Conservation (phyloP, 2,888 invertebrate species). For the Amphiduros pacificus region DNA sequence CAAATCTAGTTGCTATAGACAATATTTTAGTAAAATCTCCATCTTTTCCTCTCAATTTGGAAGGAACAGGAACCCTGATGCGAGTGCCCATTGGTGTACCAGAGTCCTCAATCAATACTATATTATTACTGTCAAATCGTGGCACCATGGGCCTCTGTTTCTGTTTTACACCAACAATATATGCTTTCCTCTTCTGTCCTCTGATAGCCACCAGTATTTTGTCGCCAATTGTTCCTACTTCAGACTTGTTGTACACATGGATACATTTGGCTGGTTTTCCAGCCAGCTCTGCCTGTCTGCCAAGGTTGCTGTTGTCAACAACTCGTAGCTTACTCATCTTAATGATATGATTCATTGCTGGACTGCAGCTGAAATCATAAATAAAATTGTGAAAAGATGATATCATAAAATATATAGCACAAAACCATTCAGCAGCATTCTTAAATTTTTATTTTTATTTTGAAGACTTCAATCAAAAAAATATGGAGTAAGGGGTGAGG, state of each 20-base stretch:
- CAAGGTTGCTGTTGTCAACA: conserved; percentile 95
- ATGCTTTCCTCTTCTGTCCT: conserved; percentile 92
- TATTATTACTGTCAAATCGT: conserved; percentile 91
- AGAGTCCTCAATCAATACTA: conserved; percentile 92
- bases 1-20: conserved; percentile 85
- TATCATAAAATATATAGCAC: no score
- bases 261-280: conserved; percentile 92
- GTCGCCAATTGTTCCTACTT: conserved; percentile 73
- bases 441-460: no score
- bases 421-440: no score
- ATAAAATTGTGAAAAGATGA: no score
- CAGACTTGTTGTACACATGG: conserved; percentile 69
- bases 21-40: conserved; percentile 82
- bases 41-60: conserved; percentile 79
- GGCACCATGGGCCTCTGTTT: conserved; percentile 80
- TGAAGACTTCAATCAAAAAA: no score
- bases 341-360: conserved; percentile 41
- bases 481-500: no score
- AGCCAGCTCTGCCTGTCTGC: conserved; percentile 90
- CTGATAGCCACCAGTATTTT: conserved; percentile 89
- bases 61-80: conserved; percentile 93
- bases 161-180: conserved; percentile 85
- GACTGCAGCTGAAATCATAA: conserved; percentile 44
- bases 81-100: conserved; percentile 94
- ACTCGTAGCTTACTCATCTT: conserved; percentile 77